Base-by-base conservation (phyloP, 1,140 invertebrate genomes). In the Palaemon carinicauda region DNA sequence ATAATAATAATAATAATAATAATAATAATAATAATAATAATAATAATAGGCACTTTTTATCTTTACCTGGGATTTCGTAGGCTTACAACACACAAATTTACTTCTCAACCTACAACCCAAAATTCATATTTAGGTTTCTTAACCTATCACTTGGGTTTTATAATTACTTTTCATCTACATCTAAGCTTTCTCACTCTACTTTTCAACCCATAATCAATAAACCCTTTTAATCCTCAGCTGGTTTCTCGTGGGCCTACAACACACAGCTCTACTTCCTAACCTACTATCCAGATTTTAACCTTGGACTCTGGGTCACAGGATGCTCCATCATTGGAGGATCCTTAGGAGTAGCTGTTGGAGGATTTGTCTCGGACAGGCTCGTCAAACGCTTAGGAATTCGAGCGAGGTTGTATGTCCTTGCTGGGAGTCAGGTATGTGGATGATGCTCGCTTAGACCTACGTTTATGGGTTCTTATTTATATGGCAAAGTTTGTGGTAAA, bases 201-300 rank as follows among this genome's bases (percentile, higher is more conserved):
- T n/a, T 21, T 0, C 33, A 12, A 19, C 15, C 51, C 29, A 75
- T 24, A 78, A 75, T 52, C 41, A 1, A 41, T 86, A 19, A n/a
- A 14, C 24, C 3, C 74, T n/a, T 79, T 29, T 89, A 21, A 15
- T 52, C 81, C 89, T 91, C 90, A 95, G 95, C 96, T 90, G 96
- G 96, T 82, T 96, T 97, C 94, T 96, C 95, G 87, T 97, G 97
- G 91, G 96, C 96, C 0, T 97, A 97, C 92, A 97, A 97, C 91
- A 96, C 96, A 10, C 96, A 97, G 91, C 93, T 97, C 31, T 97
- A 96, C 91, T 97, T 97, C 91, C 94, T 96, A 80, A 94, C 94
- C 51, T 97, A 97, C 91, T 97, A 96, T 91, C 96, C 96, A 0
- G 95, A 96, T 88, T 95, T 95, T 85, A 96, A 97, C 92, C 93